These are phyloP conservation scores for Lutraria lutraria DNA, from an alignment of 2,888 invertebrate genomes.

Conservation along the genomic window DNA sequence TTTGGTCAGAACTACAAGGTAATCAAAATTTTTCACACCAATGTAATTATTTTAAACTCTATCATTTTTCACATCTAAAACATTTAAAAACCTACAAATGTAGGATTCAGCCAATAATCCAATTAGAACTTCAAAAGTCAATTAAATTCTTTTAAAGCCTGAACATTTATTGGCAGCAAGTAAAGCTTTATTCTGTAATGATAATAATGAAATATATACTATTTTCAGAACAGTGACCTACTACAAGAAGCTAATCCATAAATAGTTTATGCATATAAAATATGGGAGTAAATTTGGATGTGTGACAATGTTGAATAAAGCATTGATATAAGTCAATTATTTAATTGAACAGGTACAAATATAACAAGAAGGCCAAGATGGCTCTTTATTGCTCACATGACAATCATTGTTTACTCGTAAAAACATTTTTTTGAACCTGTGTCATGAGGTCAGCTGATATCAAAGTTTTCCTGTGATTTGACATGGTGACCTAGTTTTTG, in stretches of 20 bases:
- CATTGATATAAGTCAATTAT: not conserved
- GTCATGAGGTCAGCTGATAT: too few relatives aligned
- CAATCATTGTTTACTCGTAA: too few relatives aligned
- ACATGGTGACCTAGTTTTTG: too few relatives aligned
- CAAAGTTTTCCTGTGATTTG: too few relatives aligned
- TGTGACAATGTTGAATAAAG: not conserved
- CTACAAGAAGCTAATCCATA: not conserved
- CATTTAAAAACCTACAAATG: not conserved
- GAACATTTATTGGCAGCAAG: conserved; percentile 4
- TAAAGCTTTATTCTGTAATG: not conserved
- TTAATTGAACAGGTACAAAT: too few relatives aligned
- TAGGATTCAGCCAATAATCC: not conserved
- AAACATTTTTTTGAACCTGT: too few relatives aligned
- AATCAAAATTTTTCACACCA: conserved; percentile 21
- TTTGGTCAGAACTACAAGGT: not conserved
- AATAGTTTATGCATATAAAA: not conserved
- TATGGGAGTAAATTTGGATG: not conserved
- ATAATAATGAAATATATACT: not conserved
- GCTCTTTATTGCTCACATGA: too few relatives aligned
- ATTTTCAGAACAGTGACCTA: not conserved
- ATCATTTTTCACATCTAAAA: conserved; percentile 14
- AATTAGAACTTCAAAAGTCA: conserved; percentile 13
- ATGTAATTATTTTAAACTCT: not conserved
- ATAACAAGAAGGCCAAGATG: too few relatives aligned
- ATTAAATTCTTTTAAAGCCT: conserved; percentile 6